Conservation (phyloP, 2,888 invertebrate genomes). For the Morpho helenor region DNA sequence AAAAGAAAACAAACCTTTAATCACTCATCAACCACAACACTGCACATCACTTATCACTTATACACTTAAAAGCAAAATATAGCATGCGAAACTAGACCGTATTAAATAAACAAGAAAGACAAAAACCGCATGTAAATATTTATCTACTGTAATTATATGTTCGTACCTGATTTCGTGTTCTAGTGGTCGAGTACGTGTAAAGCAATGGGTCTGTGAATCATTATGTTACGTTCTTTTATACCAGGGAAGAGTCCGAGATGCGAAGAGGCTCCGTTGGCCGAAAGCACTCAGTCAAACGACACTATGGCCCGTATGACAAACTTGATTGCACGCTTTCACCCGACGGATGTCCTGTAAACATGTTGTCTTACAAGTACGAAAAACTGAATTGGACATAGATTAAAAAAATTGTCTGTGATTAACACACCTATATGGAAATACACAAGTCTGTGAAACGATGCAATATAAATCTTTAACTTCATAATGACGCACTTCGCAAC, state of each 20-base stretch:
- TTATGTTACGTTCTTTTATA: conserved; percentile 72
- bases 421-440: too few relatives aligned
- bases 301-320: conserved; percentile 40
- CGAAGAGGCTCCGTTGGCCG: conserved; percentile 49
- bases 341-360: conserved; percentile 18
- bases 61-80: conserved; percentile 11
- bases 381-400: too few relatives aligned
- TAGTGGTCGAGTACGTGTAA: conserved; percentile 45
- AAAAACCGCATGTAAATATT: conserved; percentile 6
- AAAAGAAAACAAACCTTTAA: conserved; percentile 57
- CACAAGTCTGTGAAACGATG: too few relatives aligned
- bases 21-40: conserved; percentile 32
- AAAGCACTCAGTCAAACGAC: conserved; percentile 47
- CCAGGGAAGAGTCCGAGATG: conserved; percentile 75
- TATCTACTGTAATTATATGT: conserved; percentile 11
- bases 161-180: conserved; percentile 36
- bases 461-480: too few relatives aligned
- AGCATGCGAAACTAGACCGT: conserved; percentile 16
- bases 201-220: conserved; percentile 68
- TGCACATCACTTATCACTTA: conserved; percentile 31
- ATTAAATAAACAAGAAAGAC: conserved; percentile 7
- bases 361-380: not conserved
- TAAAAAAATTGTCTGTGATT: too few relatives aligned
- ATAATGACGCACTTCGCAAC: too few relatives aligned
- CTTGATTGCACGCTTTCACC: conserved; percentile 56